Base-by-base conservation (phyloP, 2,113 vertebrate genomes). In the Lota lota region DNA sequence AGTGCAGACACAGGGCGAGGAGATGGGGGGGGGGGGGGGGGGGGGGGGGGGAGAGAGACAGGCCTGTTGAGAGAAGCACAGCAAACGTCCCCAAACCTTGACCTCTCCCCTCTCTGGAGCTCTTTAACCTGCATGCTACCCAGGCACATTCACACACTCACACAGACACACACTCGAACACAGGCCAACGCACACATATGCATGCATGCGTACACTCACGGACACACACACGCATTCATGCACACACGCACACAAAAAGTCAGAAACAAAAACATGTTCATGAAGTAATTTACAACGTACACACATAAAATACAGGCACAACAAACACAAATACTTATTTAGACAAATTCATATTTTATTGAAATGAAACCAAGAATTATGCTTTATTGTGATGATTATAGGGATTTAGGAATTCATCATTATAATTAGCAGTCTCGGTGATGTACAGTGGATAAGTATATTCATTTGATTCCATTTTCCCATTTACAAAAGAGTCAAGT, bases 1-100 rank as follows among this genome's bases (percentile, higher is more conserved):
- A 89, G 71, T 71, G 84, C 87, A 86, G 86, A 77, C 77, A 61
- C 78, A 75, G 81, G 74, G 83, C 79, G 85, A 68, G 78, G 77
- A 75, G 72, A 2, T 47, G 40, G 40, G 7, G 40, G 7, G 5
- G 40, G 40, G 7, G 3, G 40, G 7, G 36, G 6, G 7, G 40
- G 40, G 7, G 40, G 40, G 5, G 40, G 10, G 5, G 40, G 40
- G 40, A 7, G 28, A 10, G 5, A 67, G 64, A 69, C 75, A 57
- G 71, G 68, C 58, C 69, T 72, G 76, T 77, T 76, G 83, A 82
- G 74, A 81, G 85, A 84, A 81, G 79, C 70, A 61, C 76, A 64
- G 61, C 63, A 15, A 58, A 82, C 63, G 61, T 57, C 28, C 56
- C 63, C 59, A 85, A 77, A 88, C 82, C 87, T 87, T 88, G 87